Conservation (phyloP, 2,888 invertebrate genomes). For the Pedicia rivosa region DNA sequence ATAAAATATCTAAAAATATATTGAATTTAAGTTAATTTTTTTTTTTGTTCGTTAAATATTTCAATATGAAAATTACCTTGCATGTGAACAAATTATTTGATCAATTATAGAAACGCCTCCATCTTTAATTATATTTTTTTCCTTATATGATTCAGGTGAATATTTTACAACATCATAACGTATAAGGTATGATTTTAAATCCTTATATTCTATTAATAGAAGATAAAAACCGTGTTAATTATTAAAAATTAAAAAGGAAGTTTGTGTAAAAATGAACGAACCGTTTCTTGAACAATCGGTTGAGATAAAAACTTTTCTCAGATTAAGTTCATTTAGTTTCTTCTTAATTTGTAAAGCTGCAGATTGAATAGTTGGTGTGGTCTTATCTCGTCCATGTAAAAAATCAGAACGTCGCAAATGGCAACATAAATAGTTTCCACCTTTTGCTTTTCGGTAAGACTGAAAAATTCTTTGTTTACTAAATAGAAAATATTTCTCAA, state of each 20-base stretch:
- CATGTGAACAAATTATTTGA: conserved; percentile 86
- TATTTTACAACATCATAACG: conserved; percentile 21
- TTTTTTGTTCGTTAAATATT: no score
- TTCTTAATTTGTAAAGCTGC: conserved; percentile 59
- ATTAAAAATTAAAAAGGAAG: conserved; percentile 9
- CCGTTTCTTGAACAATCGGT: conserved; percentile 58
- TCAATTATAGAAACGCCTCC: conserved; percentile 87
- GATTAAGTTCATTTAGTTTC: conserved; percentile 36
- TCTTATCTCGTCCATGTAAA: conserved; percentile 48
- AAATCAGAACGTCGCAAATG: conserved; percentile 88
- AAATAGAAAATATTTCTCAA: not conserved
- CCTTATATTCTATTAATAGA: conserved; percentile 20
- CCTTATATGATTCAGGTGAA: conserved; percentile 20
- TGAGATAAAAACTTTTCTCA: conserved; percentile 60
- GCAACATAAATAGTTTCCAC: conserved; percentile 62
- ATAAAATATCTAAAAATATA: conserved; percentile 70
- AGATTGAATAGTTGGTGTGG: conserved; percentile 61
- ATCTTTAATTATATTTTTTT: conserved; percentile 36
- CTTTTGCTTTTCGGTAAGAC: conserved; percentile 34
- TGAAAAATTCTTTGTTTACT: conserved; percentile 19
- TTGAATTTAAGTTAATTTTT: no score
- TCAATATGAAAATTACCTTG: no score
- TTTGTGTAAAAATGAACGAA: conserved; percentile 13
- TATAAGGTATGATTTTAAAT: conserved; percentile 22
- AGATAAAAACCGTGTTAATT: conserved; percentile 3